These are phyloP conservation scores for Sarcoramphus papa DNA, from an alignment of 2,797 vertebrate species.

Conservation along the genomic window DNA sequence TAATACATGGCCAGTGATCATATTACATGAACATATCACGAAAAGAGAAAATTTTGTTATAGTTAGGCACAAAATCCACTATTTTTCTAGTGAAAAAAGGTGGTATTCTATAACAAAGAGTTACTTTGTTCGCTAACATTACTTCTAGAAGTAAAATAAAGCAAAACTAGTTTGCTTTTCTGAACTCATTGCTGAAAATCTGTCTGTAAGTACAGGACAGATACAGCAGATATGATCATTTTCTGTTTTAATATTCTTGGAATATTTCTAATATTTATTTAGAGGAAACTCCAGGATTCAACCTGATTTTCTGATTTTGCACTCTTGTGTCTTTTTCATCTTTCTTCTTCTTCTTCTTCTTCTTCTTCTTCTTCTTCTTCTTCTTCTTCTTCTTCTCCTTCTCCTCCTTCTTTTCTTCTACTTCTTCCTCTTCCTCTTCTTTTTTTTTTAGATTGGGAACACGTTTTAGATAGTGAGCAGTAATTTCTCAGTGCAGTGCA, in stretches of 20 bases:
- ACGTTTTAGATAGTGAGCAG: conserved; percentile 33
- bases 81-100: not conserved
- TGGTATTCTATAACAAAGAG: not conserved
- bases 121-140: not conserved
- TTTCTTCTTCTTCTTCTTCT: not conserved
- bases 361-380: too few relatives aligned
- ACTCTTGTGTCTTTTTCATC: not conserved
- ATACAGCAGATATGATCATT: not conserved
- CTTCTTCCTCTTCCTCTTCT: too few relatives aligned
- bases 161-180: not conserved
- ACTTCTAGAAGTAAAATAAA: not conserved
- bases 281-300: not conserved
- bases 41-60: not conserved
- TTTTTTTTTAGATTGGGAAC: not conserved
- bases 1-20: not conserved
- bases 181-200: not conserved
- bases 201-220: not conserved
- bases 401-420: too few relatives aligned
- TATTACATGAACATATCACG: not conserved
- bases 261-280: not conserved
- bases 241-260: not conserved
- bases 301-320: conserved; percentile 5
- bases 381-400: not conserved
- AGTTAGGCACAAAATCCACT: not conserved
- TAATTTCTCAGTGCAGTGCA: conserved; percentile 54